These are phyloP conservation scores for Syndactyla subalaris DNA, from an alignment of 2,797 vertebrate genomes.

Conservation along the genomic window DNA sequence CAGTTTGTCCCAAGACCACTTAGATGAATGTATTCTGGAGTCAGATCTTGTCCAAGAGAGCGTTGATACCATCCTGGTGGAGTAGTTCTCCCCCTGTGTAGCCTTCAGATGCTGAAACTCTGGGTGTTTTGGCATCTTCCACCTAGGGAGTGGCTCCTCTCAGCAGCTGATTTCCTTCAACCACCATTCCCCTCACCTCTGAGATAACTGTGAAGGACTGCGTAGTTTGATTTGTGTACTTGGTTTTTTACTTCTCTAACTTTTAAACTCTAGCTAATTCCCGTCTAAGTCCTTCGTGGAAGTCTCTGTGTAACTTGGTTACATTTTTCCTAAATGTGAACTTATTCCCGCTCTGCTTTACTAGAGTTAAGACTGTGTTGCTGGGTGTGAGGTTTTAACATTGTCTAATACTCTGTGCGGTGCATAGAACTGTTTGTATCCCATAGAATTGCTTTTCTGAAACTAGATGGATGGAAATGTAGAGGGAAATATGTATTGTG, in stretches of 20 bases:
- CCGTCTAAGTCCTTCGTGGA: background rate
- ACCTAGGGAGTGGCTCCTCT: background rate
- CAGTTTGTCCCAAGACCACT: constrained; percentile 83
- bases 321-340: background rate
- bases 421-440: background rate
- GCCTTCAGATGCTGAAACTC: background rate
- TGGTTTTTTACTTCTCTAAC: constrained; percentile 18
- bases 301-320: background rate
- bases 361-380: background rate
- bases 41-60: constrained; percentile 89
- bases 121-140: background rate
- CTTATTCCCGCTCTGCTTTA: background rate
- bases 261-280: background rate
- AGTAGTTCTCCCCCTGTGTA: constrained; percentile 70
- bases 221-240: background rate
- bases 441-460: background rate
- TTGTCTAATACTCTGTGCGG: background rate
- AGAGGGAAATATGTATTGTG: background rate
- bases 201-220: constrained; percentile 23
- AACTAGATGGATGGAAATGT: background rate
- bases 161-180: background rate
- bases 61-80: constrained; percentile 84
- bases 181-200: background rate
- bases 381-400: constrained; percentile 14
- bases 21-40: constrained; percentile 89